phyloP scores from a whole-genome alignment of 2,797 vertebrate species.

The Melanotaenia nigrans region DNA sequence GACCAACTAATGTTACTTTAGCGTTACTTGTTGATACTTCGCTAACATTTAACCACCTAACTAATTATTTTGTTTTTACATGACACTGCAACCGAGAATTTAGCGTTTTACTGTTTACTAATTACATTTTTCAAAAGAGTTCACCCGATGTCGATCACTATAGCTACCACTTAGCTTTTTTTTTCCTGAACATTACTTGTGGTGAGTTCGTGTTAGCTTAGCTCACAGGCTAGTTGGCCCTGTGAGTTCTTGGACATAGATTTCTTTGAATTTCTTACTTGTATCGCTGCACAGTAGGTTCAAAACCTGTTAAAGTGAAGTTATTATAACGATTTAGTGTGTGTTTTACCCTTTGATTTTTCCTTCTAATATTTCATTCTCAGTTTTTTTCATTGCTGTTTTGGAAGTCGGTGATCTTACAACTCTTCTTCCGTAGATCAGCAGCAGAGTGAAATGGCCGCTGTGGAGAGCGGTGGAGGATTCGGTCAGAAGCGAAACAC shows the following conservation, averaged over 20 bases:
- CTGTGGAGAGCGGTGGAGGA: constrained; percentile 79
- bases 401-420: constrained; percentile 40
- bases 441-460: constrained; percentile 85
- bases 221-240: constrained; percentile 64
- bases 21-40: constrained; percentile 54
- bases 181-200: constrained; percentile 31
- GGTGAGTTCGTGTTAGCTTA: constrained; percentile 65
- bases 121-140: not conserved
- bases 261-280: constrained; percentile 24
- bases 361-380: not conserved
- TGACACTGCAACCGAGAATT: not conserved
- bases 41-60: constrained; percentile 53
- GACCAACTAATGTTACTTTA: constrained; percentile 41
- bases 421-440: constrained; percentile 81
- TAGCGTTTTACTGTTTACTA: not conserved
- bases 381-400: not conserved
- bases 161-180: constrained; percentile 13
- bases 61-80: not conserved
- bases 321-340: not conserved
- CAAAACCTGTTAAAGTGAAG: not conserved
- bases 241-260: constrained; percentile 46
- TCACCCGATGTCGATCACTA: not conserved
- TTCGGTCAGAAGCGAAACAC: constrained; percentile 83
- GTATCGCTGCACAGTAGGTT: not conserved
- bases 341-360: not conserved